Percentiles rank a stretch among this genome's conserved stretches.
Evolutionary conservation across 1,140 invertebrate species (phyloP).

Genomic region (Leptopilina clavipes): DNA sequence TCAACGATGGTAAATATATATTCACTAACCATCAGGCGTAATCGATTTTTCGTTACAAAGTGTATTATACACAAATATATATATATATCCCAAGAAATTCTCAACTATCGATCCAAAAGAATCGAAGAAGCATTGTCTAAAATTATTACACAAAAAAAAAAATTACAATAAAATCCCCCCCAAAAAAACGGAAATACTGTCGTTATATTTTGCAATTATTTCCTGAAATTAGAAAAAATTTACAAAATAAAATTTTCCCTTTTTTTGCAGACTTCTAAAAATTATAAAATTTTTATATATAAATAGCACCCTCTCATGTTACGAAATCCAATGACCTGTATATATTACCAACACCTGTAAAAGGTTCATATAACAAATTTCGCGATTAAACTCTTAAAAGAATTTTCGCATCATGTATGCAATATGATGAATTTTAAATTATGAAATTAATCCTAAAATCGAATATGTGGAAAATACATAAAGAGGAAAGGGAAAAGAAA

Average conservation of each 20-base stretch:
- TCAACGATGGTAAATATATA: not conserved
- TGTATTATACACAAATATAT: not conserved
- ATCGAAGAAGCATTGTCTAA: not conserved
- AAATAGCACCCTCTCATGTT: not conserved
- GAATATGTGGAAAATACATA: not conserved
- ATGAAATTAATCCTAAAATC: not conserved
- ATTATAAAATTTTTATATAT: not conserved
- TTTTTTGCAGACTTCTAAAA: not conserved
- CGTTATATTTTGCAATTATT: too few species aligned
- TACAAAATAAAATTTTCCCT: not conserved
- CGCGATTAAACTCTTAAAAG: constrained; percentile 6
- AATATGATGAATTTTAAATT: not conserved
- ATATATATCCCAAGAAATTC: not conserved
- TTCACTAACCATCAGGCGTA: constrained; percentile 1
- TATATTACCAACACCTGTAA: not conserved
- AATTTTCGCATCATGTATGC: not conserved
- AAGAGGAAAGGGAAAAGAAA: too few species aligned
- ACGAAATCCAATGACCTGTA: constrained; percentile 8
- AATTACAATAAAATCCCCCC: not conserved
- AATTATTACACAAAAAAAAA: not conserved
- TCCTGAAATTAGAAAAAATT: not conserved
- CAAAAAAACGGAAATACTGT: not conserved
- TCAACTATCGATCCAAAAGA: not conserved
- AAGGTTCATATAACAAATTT: not conserved
- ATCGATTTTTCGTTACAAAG: constrained; percentile 4